Evolutionary conservation across 2,797 vertebrate species (phyloP), one percentile per base, ranked within the genome.

Genomic region (Sternotherus odoratus): DNA sequence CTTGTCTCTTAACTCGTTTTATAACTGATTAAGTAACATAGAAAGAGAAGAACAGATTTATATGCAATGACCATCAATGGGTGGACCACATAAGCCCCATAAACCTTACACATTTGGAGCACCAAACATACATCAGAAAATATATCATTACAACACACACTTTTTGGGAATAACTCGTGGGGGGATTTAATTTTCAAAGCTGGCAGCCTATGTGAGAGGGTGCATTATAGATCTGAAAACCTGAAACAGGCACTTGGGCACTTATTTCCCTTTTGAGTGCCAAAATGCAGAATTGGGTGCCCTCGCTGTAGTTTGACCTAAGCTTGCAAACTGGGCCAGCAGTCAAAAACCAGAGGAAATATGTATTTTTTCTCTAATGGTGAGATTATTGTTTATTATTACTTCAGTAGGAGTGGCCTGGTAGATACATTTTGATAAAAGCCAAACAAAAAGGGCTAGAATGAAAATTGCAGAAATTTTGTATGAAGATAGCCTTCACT

Each of bases 281-380:
- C 83, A 21, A 86, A 93, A 85, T 69, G 23, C 17, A 72, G 30
- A 79, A 82, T 0, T 46, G 19, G 12, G 2, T 24, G 50, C 4
- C 33, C 60, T 66, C 36, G 12, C 16, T 69, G 21, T 23, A 39
- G 19, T 39, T 69, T 69, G 21, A 69, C 21, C 21, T 39, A 39
- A 39, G 66, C 63, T 82, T 56, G 26, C 88, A 88, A 88, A 13
- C 33, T 82, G 87, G 85, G 1, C 10, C 12, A 91, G 53, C 2
- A 79, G 36, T 84, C 66, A 77, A 79, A 3, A 8, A 33, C 26
- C 1, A n/a, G 36, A 53, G 15, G 51, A 88, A 81, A 77, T 4
- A 46, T 28, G 4, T 0, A 0, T 26, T 4, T 92, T 94, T 85
- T 6, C 57, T 69, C 30, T 24, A 91, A 2, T 0, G 39, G 5